Base-by-base conservation (phyloP, 2,797 vertebrate genomes). In the Bucorvus abyssinicus region DNA sequence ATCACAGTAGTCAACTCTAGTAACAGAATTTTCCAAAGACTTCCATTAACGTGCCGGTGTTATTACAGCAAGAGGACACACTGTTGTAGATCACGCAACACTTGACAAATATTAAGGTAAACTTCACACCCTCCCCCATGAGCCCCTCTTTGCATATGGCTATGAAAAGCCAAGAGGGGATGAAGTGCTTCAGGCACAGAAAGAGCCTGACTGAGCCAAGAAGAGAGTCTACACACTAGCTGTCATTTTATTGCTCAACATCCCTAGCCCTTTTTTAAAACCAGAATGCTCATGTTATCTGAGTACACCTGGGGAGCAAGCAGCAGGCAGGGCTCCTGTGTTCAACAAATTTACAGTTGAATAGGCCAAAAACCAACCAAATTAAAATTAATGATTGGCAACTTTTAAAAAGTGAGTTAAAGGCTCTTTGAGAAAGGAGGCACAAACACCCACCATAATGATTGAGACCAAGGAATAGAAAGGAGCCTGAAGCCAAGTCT, bases 91-190 rank as follows among this genome's bases (percentile, higher is more conserved):
- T 34, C 52, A 21, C 1, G 0, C 24, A 76, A 65, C 55, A 44
- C 18, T 36, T 6, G 11, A 70, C 10, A 34, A 82, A 45, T 59
- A 65, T 13, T 81, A 76, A 67, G 2, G 10, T 49, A 21, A 79
- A 64, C 30, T 59, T 44, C 36, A 76, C 24, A 36, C 21, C 13
- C 7, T 3, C 6, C 3, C 4, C 1, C 11, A 15, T 1, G 5
- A 75, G 27, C 19, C 29, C 30, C 16, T 84, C 56, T 86, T 88
- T 63, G 52, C 44, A 29, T 36, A 49, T 7, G 12, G 63, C 30
- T 67, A 13, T 40, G 59, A 73, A 89, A 85, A 82, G 26, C 9
- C 12, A 14, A 50, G 63, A 71, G 29, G 7, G 32, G 7, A 69
- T 49, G 16, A 90, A 90, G 40, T 17, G 10, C 14, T 47, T 82